These are phyloP conservation scores for Diorhabda elongata DNA, from an alignment of 1,140 invertebrate genomes.

Conservation along the genomic window DNA sequence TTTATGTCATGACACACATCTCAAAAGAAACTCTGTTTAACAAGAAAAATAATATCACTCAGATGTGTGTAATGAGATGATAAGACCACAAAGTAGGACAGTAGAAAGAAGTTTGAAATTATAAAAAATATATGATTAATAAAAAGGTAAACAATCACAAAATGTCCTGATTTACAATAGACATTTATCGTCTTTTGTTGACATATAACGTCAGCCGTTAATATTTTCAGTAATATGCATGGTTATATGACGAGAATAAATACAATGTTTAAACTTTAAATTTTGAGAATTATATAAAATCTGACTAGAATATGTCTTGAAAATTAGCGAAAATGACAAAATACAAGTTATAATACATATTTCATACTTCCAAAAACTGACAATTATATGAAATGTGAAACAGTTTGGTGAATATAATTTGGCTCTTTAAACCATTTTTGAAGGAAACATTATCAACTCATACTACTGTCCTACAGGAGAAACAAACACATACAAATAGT, in stretches of 20 bases:
- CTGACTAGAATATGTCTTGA: too few relatives aligned
- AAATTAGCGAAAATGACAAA: too few relatives aligned
- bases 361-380: too few relatives aligned
- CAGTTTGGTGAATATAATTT: too few relatives aligned
- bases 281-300: too few relatives aligned
- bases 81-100: constrained; percentile 24
- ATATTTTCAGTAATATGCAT: too few relatives aligned
- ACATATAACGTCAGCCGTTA: too few relatives aligned
- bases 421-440: too few relatives aligned
- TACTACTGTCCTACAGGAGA: constrained; percentile 16
- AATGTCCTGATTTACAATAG: background rate
- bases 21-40: constrained; percentile 8
- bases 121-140: background rate
- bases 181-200: background rate
- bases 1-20: constrained; percentile 25
- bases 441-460: background rate
- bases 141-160: background rate
- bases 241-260: too few relatives aligned
- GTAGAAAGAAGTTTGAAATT: background rate
- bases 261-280: too few relatives aligned
- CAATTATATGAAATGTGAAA: too few relatives aligned
- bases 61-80: constrained; percentile 18
- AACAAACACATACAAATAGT: constrained; percentile 36
- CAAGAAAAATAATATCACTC: background rate
- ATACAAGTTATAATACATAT: too few relatives aligned